Evolutionary conservation across 1,140 invertebrate genomes (phyloP), one percentile per base, ranked within the genome.

Genomic region (Cydia strobilella): DNA sequence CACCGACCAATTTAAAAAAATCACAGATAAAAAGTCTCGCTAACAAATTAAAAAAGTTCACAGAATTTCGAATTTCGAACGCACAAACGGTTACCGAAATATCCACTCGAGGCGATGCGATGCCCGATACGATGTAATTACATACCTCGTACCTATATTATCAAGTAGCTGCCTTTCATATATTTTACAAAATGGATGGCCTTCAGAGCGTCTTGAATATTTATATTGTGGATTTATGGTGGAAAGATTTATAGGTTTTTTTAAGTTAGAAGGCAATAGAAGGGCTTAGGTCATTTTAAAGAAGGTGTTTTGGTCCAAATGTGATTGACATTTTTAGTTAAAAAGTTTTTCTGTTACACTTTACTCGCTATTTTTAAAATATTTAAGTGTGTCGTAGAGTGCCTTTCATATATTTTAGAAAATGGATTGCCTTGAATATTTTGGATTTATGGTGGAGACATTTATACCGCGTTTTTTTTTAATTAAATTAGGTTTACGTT

Each of bases 131-230:
- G 77, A 83, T 75, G 82, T 91, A 91, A 91, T 91, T 91, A 91
- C 84, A 84, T 84, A 80, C 86, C 86, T 86, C 87, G 83, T 82
- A 87, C 88, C 1, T 45, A 45, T 89, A 91, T 91, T 91, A 91
- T 90, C 88, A 90, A 91, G 89, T 91, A 91, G 89, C 89, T 83
- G 79, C 77, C 88, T 87, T 90, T 86, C 88, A 87, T 91, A 91
- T 91, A 91, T 89, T 90, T 91, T 85, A 90, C 86, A 86, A 83
- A 88, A 86, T 86, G 84, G 84, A 86, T 79, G 84, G 82, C 80
- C 80, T 84, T 85, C 84, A 79, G 75, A 74, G 74, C 73, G 79
- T 72, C 77, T 82, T 80, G 86, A 85, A 90, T 91, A 91, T 91
- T 91, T 90, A 90, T 88, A 88, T 86, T 86, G 85, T 85, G 80